Evolutionary conservation across 2,888 invertebrate species (phyloP), one percentile per base, ranked within the genome.

Genomic region (Nezara viridula): DNA sequence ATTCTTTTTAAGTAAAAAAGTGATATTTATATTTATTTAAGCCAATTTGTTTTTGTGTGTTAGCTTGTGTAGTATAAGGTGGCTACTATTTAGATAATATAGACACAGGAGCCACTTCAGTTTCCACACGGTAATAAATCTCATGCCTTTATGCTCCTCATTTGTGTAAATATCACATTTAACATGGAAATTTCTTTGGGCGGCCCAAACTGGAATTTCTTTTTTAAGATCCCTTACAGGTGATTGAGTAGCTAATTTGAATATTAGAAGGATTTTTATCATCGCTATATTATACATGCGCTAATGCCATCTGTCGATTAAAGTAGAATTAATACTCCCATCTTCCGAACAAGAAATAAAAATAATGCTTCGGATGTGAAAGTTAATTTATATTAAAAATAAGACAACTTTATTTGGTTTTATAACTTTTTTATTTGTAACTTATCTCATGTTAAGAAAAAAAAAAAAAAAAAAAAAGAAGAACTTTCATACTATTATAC

Each of bases 101-200:
- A 66, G 66, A 19, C 32, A 66, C 16, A 32, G 66, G 19, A 32
- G 66, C 66, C 14, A 32, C 66, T 66, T 66, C 32, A 32, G 16
- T 32, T 27, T 37, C 32, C 66, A 37, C 32, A 19, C 4, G 6
- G 66, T 32, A 32, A 66, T 66, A 66, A 66, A 66, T 66, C 66
- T 66, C 5, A 66, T 66, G 19, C 19, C 66, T 66, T 66, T 37
- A 66, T 37, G 66, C 32, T 66, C 16, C 66, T 66, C 66, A 66
- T 66, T 66, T 66, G 66, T 66, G 32, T 66, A 66, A 66, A 66
- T 66, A 66, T 66, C 32, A 66, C 0, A 66, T 66, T 66, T 66
- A 32, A 66, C 66, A 32, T 66, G 32, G 66, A 32, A 66, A 66
- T 66, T 66, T 66, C 66, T 32, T 66, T 16, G 32, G 66, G 66